Evolutionary conservation across 2,888 invertebrate species (phyloP), one percentile per base, ranked within the genome.

Genomic region (Eristalis pertinax): DNA sequence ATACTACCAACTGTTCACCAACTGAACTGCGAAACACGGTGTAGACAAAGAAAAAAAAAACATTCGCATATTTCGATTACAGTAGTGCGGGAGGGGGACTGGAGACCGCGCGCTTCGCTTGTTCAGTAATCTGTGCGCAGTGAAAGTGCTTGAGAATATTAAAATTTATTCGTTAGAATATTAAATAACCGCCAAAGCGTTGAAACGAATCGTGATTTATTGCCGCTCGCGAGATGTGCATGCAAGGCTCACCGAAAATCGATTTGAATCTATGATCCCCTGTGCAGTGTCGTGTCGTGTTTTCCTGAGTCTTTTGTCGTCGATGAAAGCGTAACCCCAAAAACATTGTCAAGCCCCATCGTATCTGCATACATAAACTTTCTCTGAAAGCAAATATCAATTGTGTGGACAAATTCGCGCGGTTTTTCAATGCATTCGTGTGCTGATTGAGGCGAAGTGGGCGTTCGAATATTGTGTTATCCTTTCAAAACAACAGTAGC

Each of bases 81-180:
- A 8, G 50, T 50, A 19, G n/a, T 50, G 50, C 50, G 50, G 50
- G 50, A 50, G 50, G 19, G 50, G 8, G 4, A 19, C 19, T 50
- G 8, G 8, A 50, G 8, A n/a, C 8, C 8, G 8, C 19, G 19
- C 32, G 32, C 50, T 50, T 50, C 60, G 60, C 10, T 29, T 60
- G 60, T 26, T 8, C 22, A 7, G 56, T 56, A n/a, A 41, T 22
- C 60, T 41, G 68, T 38, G 73, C 63, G 24, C 29, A 69, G 80
- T 80, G 73, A 80, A 80, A 81, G 74, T 81, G 69, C 38, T 13
- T 4, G 68, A 63, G 67, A 81, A 69, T 81, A 69, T 75, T 69
- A 10, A 81, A 68, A 75, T 80, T 74, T 58, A 60, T 69, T 63
- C 63, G 56, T 56, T 75, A 74, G 81, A 74, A 69, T 74, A 65